Evolutionary conservation across 2,888 invertebrate species (phyloP), one percentile per base, ranked within the genome.

Genomic region (Caenorhabditis japonica): DNA sequence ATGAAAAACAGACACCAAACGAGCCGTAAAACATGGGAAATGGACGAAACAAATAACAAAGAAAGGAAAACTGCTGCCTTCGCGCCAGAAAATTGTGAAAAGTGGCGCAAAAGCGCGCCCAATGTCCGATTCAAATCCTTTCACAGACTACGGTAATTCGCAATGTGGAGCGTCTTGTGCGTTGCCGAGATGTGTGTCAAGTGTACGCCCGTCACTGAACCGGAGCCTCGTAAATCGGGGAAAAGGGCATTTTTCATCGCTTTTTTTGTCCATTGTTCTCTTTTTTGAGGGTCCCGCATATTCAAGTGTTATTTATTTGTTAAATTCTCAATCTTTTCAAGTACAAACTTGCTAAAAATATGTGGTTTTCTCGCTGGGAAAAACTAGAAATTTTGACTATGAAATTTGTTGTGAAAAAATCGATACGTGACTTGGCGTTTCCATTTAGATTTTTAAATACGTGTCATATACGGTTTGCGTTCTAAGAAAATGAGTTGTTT

Each of bases 141-240:
- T 23, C 34, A 0, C 8, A 13, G 17, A 46, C 38, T 62, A 70
- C 70, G 56, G 70, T 70, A 39, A 21, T 15, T 5, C 1, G 25
- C 25, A 8, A 59, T 72, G 41, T 27, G 49, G 17, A 60, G 64
- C 66, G 64, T 72, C 17, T 47, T 47, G 72, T 64, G 59, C 62
- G 64, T 55, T 52, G 23, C 17, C 0, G 27, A 34, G 53, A 53
- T 62, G 71, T 71, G 1, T 23, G 19, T 2, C 15, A 36, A 70
- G 70, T 70, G 70, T 70, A 70, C 51, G 61, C 49, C 51, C 61
- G 70, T 49, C 55, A 27, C 60, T 46, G 46, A 47, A n/a, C 30
- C 30, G 7, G 10, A 38, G 51, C 56, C 56, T 61, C 61, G 70
- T 70, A 70, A 70, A 70, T 70, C 70, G 56, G 34, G 36, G 34